phyloP scores from a whole-genome alignment of 2,888 invertebrate species.

The Ormia ochracea region DNA sequence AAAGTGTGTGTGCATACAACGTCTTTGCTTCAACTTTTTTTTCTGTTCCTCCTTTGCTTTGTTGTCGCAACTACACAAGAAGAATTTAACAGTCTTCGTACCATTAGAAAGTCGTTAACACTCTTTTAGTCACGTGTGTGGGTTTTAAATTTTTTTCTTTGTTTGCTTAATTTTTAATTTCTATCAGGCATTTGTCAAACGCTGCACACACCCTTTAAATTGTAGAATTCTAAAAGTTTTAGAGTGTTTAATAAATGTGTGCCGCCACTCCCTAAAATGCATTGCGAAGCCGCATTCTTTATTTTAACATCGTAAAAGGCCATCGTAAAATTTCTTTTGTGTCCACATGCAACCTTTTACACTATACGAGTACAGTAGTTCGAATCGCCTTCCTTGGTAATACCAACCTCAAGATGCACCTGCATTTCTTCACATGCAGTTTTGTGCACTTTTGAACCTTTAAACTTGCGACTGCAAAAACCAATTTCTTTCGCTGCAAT shows the following conservation, averaged over 20 bases:
- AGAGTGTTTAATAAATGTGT: background rate
- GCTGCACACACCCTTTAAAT: constrained; percentile 17
- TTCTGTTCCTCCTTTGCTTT: background rate
- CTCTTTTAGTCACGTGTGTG: constrained; percentile 11
- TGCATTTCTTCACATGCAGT: too few relatives aligned
- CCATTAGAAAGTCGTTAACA: constrained; percentile 31
- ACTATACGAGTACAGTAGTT: background rate
- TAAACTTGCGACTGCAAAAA: too few relatives aligned
- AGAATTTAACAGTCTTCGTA: background rate
- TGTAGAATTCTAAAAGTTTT: background rate
- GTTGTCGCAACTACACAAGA: background rate
- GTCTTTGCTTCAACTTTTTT: background rate
- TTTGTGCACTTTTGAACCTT: too few relatives aligned
- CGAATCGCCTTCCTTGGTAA: background rate
- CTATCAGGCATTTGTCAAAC: background rate
- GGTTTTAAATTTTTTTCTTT: too few relatives aligned
- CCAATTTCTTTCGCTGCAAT: too few relatives aligned
- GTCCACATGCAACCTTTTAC: background rate
- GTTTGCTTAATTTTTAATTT: background rate
- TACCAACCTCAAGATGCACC: too few relatives aligned
- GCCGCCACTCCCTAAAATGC: constrained; percentile 27
- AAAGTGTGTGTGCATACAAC: background rate
- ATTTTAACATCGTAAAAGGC: background rate
- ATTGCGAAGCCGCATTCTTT: background rate
- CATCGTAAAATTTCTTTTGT: background rate